Percentiles rank a stretch among this genome's conserved stretches.
Conservation (phyloP, 2,888 invertebrate genomes). For the Scaptomyza reducta region DNA sequence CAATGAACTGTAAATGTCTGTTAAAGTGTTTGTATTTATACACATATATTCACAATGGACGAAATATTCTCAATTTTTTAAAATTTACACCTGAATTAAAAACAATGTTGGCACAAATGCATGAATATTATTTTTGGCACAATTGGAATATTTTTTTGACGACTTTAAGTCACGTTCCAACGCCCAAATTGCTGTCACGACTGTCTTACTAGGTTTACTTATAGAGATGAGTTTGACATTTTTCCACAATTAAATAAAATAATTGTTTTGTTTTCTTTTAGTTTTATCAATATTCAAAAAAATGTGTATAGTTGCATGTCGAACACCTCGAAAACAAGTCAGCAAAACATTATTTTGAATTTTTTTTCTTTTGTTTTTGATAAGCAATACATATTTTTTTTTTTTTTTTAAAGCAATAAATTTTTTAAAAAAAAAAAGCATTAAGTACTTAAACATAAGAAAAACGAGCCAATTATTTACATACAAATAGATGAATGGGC, state of each 20-base stretch:
- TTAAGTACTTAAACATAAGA: background rate
- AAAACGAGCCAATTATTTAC: background rate
- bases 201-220: slow-evolving; percentile 35
- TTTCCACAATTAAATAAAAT: background rate
- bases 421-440: too few relatives aligned
- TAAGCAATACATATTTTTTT: slow-evolving; percentile 1
- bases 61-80: background rate
- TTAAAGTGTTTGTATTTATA: background rate
- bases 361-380: slow-evolving; percentile 8
- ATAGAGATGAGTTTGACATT: slow-evolving; percentile 32
- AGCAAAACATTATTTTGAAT: slow-evolving; percentile 44
- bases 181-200: slow-evolving; percentile 42
- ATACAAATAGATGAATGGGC: slow-evolving; percentile 1
- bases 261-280: slow-evolving; percentile 1
- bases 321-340: slow-evolving; percentile 66
- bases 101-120: background rate
- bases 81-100: background rate
- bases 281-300: slow-evolving; percentile 32
- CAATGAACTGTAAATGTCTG: background rate
- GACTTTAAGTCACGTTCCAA: slow-evolving; percentile 25
- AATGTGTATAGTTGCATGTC: slow-evolving; percentile 70
- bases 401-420: too few relatives aligned
- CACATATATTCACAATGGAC: background rate
- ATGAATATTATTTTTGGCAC: background rate
- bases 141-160: background rate